Evolutionary conservation across 2,113 vertebrate species (phyloP).

Genomic region (Neopipo cinnamomea): DNA sequence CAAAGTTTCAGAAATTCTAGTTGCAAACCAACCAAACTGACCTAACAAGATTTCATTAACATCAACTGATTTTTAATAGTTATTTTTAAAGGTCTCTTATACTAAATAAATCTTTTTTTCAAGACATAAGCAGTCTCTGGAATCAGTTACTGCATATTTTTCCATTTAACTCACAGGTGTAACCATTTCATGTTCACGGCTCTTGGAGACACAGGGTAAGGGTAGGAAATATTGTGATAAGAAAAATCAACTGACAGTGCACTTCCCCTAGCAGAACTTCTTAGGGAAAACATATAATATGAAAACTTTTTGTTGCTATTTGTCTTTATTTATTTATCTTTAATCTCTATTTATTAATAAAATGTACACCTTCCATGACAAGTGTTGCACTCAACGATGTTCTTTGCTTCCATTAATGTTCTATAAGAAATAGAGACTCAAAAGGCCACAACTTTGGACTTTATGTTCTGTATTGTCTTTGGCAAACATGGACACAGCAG

Average conservation of each 20-base stretch:
- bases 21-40: not conserved
- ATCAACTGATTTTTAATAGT: not conserved
- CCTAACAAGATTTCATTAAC: not conserved
- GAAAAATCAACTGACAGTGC: not conserved
- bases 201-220: not conserved
- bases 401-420: not conserved
- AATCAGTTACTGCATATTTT: not conserved
- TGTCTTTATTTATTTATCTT: not conserved
- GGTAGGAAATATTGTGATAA: not conserved
- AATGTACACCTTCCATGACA: not conserved
- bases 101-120: not conserved
- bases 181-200: not conserved
- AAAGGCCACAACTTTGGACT: not conserved
- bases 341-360: not conserved
- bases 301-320: not conserved
- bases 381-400: not conserved
- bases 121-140: not conserved
- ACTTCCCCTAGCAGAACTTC: not conserved
- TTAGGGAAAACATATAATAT: not conserved
- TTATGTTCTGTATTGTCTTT: not conserved
- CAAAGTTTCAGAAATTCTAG: not conserved
- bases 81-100: not conserved
- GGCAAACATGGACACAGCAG: not conserved
- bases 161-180: not conserved
- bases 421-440: not conserved